phyloP scores from a whole-genome alignment of 1,140 invertebrate genomes.

The Conopomorpha cramerella region DNA sequence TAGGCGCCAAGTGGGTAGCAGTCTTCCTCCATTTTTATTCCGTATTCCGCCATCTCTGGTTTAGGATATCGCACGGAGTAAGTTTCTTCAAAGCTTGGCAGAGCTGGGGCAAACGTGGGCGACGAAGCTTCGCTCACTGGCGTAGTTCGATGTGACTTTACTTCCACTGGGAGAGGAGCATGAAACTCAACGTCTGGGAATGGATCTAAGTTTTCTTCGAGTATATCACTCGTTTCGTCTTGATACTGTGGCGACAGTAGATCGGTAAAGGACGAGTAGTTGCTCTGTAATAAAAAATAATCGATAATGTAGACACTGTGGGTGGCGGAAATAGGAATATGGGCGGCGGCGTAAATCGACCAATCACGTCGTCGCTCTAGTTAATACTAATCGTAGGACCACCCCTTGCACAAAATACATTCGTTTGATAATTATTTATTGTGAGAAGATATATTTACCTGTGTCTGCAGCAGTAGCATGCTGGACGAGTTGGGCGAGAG shows the following conservation, averaged over 20 bases:
- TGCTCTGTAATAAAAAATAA: conserved; percentile 56
- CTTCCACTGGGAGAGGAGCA: conserved; percentile 39
- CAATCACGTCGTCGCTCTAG: conserved; percentile 28
- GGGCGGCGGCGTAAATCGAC: conserved; percentile 32
- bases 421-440: not conserved
- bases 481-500: conserved; percentile 51
- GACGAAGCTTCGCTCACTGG: conserved; percentile 46
- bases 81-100: conserved; percentile 86
- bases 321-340: conserved; percentile 29
- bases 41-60: conserved; percentile 63
- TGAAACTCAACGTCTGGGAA: conserved; percentile 60
- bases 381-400: no score
- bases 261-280: conserved; percentile 62
- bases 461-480: conserved; percentile 63
- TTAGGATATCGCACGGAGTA: conserved; percentile 73
- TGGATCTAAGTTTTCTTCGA: conserved; percentile 57
- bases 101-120: conserved; percentile 62
- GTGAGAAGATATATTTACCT: conserved; percentile 28
- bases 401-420: no score
- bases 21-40: conserved; percentile 80
- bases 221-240: conserved; percentile 55
- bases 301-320: conserved; percentile 42
- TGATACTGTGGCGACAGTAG: conserved; percentile 56
- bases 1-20: conserved; percentile 68
- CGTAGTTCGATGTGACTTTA: conserved; percentile 36